Conservation (phyloP, 2,113 vertebrate genomes). For the Eolophus roseicapilla region DNA sequence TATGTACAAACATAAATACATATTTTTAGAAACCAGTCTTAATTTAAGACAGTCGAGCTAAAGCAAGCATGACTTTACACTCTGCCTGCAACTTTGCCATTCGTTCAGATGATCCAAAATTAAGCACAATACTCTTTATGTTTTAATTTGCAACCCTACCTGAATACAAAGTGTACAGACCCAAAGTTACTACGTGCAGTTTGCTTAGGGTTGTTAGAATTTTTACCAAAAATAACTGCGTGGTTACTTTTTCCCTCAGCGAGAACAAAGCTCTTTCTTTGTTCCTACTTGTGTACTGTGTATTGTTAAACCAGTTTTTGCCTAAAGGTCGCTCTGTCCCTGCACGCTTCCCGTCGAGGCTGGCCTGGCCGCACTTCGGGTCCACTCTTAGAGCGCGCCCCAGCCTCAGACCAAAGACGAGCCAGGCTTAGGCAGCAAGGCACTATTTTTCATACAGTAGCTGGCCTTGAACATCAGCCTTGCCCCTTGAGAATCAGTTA, state of each 20-base stretch:
- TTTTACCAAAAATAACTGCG: not conserved
- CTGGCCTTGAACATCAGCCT: slow-evolving; percentile 58
- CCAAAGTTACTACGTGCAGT: not conserved
- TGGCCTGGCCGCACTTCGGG: not conserved
- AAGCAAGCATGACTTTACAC: not conserved
- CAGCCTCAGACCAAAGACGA: not conserved
- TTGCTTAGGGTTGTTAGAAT: not conserved
- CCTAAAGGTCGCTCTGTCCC: no score
- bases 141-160: not conserved
- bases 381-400: not conserved
- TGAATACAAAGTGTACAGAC: not conserved
- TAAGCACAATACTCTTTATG: not conserved
- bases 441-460: not conserved
- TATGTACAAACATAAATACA: not conserved
- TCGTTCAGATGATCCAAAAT: not conserved
- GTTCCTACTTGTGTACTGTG: not conserved
- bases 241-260: accelerated
- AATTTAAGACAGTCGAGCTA: not conserved
- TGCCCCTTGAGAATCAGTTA: not conserved
- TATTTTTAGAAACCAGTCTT: not conserved
- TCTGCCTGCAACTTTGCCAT: not conserved
- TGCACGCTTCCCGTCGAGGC: not conserved
- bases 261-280: not conserved
- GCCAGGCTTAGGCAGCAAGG: not conserved
- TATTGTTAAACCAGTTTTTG: not conserved